phyloP scores from a whole-genome alignment of 2,797 vertebrate species.

The Centroberyx gerrardi region DNA sequence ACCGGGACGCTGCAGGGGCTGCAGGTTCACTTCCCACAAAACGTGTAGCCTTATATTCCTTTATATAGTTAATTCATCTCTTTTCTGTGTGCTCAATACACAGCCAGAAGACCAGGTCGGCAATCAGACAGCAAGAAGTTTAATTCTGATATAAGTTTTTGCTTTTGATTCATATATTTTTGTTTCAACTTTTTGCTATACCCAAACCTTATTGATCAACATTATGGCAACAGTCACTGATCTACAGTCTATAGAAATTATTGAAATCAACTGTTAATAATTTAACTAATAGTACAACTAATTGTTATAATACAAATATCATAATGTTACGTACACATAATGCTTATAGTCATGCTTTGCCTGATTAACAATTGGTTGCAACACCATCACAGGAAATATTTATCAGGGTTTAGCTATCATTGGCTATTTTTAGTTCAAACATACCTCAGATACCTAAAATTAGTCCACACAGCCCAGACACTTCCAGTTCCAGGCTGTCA shows the following conservation, averaged over 20 bases:
- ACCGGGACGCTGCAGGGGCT: background rate
- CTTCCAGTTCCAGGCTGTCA: background rate
- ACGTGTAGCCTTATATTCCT: background rate
- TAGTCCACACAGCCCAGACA: background rate
- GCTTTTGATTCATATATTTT: background rate
- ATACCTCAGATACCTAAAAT: conserved; percentile 40
- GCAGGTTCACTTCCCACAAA: background rate
- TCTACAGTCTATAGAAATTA: too few relatives aligned
- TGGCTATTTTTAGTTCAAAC: conserved; percentile 40
- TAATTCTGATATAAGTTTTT: too few relatives aligned
- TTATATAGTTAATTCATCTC: background rate
- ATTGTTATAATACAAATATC: too few relatives aligned
- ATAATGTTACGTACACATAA: background rate
- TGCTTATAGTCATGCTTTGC: background rate
- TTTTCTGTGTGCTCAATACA: background rate
- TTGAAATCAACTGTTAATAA: too few relatives aligned
- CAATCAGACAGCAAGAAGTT: background rate
- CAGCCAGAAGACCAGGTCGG: background rate
- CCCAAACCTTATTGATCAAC: background rate
- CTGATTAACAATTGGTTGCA: background rate
- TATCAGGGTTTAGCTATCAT: conserved; percentile 7
- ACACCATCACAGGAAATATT: background rate
- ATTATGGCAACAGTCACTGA: background rate
- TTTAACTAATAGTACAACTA: too few relatives aligned
- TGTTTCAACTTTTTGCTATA: background rate